Evolutionary conservation across 2,113 vertebrate genomes (phyloP).

Genomic region (Atrichornis clamosus): DNA sequence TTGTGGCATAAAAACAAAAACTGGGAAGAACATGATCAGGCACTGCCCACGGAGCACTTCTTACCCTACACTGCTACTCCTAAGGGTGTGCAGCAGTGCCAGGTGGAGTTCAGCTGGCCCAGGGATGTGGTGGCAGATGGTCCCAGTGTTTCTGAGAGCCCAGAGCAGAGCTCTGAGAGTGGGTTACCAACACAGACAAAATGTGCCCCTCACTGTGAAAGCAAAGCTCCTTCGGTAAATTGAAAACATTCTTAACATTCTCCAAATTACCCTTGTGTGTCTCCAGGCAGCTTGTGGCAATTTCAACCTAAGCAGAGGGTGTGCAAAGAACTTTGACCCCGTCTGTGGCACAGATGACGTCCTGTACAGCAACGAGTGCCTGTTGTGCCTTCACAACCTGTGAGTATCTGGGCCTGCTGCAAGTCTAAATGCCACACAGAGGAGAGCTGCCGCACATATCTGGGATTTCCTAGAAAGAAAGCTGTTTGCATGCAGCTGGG

Average conservation of each 20-base stretch:
- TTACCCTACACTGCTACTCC: neutral
- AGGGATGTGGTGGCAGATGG: neutral
- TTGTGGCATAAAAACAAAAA: neutral
- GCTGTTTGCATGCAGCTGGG: neutral
- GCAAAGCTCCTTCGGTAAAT: neutral
- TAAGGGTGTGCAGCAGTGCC: neutral
- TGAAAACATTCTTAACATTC: neutral
- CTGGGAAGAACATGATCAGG: neutral
- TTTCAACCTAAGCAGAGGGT: constrained; percentile 14
- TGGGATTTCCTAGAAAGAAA: constrained; percentile 44
- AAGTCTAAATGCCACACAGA: neutral
- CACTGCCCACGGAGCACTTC: neutral
- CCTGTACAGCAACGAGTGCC: constrained; percentile 80
- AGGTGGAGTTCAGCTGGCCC: neutral
- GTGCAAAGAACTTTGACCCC: constrained; percentile 69
- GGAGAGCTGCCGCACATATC: neutral
- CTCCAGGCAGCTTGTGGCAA: constrained; percentile 25
- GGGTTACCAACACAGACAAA: neutral
- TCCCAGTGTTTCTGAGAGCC: neutral
- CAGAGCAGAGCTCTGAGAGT: neutral
- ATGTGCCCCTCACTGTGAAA: neutral
- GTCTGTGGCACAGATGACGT: constrained; percentile 78
- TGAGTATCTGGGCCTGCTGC: neutral
- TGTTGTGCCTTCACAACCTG: constrained; percentile 65
- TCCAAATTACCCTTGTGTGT: neutral